These are phyloP conservation scores for Drosophila subquinaria DNA, from an alignment of 2,888 invertebrate species.

Conservation along the genomic window DNA sequence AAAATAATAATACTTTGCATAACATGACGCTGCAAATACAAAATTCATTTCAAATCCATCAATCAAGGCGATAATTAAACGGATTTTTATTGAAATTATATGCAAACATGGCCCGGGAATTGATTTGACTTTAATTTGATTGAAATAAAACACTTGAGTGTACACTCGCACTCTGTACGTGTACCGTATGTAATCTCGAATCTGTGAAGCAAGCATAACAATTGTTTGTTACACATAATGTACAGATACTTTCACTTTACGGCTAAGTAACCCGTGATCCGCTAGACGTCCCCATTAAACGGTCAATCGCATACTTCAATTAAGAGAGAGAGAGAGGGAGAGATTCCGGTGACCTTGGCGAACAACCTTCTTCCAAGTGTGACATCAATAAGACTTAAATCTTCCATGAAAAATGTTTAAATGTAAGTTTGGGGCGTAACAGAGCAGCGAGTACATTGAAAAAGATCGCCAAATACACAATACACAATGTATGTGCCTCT, in stretches of 20 bases:
- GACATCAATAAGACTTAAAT: constrained; percentile 40
- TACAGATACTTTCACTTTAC: constrained; percentile 71
- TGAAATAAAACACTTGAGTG: constrained; percentile 61
- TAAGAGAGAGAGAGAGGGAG: background rate
- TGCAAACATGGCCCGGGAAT: constrained; percentile 59
- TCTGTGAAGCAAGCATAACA: constrained; percentile 54
- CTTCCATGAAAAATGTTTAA: constrained; percentile 34
- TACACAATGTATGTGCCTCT: constrained; percentile 30
- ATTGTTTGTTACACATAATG: constrained; percentile 61
- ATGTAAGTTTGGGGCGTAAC: constrained; percentile 64
- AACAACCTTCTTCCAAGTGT: constrained; percentile 34
- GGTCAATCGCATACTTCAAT: constrained; percentile 54
- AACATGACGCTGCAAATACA: constrained; percentile 69
- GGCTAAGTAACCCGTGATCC: constrained; percentile 64
- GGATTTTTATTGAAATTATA: constrained; percentile 70
- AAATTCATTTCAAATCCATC: constrained; percentile 48
- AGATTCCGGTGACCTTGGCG: constrained; percentile 57
- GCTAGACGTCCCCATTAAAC: constrained; percentile 60
- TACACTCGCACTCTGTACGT: constrained; percentile 36
- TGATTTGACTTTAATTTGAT: constrained; percentile 64
- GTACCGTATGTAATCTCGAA: constrained; percentile 31
- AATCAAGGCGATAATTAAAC: constrained; percentile 71
- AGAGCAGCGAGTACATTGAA: constrained; percentile 6
- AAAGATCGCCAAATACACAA: constrained; percentile 24
- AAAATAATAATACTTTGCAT: constrained; percentile 65